Percentiles rank a stretch among this genome's conserved stretches.
phyloP scores from a whole-genome alignment of 1,140 invertebrate genomes.

The Drosophila novamexicana region DNA sequence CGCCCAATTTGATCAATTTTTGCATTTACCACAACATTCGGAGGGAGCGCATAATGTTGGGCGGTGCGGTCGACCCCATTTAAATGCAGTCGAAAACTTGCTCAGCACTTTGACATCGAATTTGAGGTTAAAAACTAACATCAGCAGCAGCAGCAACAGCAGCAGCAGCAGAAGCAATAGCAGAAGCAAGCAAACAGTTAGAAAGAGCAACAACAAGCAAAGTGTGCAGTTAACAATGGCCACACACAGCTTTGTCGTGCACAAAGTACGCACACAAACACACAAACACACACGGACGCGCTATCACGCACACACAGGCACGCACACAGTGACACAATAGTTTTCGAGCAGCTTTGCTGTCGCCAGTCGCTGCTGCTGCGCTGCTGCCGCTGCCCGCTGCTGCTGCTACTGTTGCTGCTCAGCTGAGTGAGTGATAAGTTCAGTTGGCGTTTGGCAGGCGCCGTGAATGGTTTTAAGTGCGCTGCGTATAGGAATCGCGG shows the following conservation, averaged over 20 bases:
- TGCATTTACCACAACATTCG: slow-evolving; percentile 60
- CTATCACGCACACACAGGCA: neutral
- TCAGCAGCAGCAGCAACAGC: slow-evolving; percentile 20
- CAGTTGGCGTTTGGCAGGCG: slow-evolving; percentile 78
- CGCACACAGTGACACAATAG: slow-evolving; percentile 9
- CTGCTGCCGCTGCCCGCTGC: neutral
- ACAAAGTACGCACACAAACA: slow-evolving; percentile 1
- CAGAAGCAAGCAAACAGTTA: slow-evolving; percentile 14
- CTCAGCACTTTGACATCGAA: slow-evolving; percentile 43
- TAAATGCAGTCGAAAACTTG: slow-evolving; percentile 49
- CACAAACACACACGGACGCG: neutral
- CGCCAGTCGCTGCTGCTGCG: slow-evolving; percentile 6
- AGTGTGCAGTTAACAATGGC: slow-evolving; percentile 71
- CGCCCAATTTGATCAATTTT: slow-evolving; percentile 73
- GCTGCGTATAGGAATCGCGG: slow-evolving; percentile 34
- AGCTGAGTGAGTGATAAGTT: slow-evolving; percentile 78
- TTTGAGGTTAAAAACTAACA: slow-evolving; percentile 30
- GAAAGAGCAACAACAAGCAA: slow-evolving; percentile 42
- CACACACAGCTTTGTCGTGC: neutral
- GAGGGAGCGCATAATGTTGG: slow-evolving; percentile 23
- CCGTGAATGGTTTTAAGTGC: slow-evolving; percentile 68
- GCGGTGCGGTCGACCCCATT: slow-evolving; percentile 55
- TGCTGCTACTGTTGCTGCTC: slow-evolving; percentile 36
- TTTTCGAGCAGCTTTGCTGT: slow-evolving; percentile 30
- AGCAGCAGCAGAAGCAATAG: slow-evolving; percentile 3